Base-by-base conservation (phyloP, 2,888 invertebrate species). In the Cephus nigrinus region DNA sequence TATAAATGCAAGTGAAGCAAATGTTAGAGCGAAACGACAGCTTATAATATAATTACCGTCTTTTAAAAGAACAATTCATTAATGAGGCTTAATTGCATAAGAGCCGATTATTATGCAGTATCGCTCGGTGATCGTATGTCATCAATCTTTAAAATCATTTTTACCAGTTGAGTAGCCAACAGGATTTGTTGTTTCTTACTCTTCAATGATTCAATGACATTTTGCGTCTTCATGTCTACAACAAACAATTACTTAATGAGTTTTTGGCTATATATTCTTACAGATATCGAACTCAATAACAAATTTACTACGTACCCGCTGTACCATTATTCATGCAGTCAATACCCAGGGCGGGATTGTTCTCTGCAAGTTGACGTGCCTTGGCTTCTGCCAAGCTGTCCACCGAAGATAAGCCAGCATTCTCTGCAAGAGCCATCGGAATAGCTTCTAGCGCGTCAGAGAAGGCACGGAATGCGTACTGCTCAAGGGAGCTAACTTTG, bases 71-170 rank as follows among this genome's bases (percentile, higher is more conserved):
- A 76, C 79, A 78, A 80, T 76, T 76, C 23, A 23, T 76, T 55
- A 78, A 31, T 32, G 74, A 68, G 0, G 11, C 32, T 30, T 72
- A 15, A 40, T 40, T 40, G 40, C 12, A 4, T 4, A 40, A 4
- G 15, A 40, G 40, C 4, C 4, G 40, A 40, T 40, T 40, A 40
- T 40, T 40, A 78, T 36, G 77, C 77, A 74, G 90, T 90, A 83
- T 90, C 88, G 68, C 81, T 83, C 73, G 94, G 93, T 79, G 94
- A 93, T 84, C 96, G 95, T 69, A 99, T 97, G 91, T 99, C 99
- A 91, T 99, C 99, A 80, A 99, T 99, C 93, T 99, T 99, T 84
- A 99, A 94, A 84, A 99, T 99, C 99, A 99, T 99, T 92, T 99
- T 98, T 76, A 99, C 99, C 82, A 99, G 94, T 90, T 99, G 99